Base-by-base conservation (phyloP, 2,797 vertebrate species). In the Percopsis omiscomaycus region DNA sequence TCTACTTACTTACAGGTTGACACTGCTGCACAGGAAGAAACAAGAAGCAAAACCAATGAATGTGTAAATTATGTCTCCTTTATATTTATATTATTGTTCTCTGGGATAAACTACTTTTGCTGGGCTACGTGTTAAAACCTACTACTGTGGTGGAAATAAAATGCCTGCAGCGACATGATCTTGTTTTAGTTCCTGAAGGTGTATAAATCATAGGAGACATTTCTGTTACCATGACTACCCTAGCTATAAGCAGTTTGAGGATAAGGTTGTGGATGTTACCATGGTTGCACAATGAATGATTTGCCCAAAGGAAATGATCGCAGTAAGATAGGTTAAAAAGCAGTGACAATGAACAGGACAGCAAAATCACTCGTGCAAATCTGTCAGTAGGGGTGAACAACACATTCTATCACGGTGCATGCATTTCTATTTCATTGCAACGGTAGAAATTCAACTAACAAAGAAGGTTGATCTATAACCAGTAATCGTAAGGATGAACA, bases 191-290 rank as follows among this genome's bases (percentile, higher is more conserved):
- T 71, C 60, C 80, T 64, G 78, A 71, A 64, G 56, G 53, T 44
- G 49, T 63, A 57, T 74, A 78, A 78, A 73, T 64, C 72, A 85
- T 72, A 74, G 74, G 66, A 80, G 76, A 71, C 75, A 42, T 10
- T 42, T 42, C 9, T 8, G 89, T 89, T 84, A 85, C 86, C 89
- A 89, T 91, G 88, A 74, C 87, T 78, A 89, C 87, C 22, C 83
- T 61, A 64, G 76, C 84, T 81, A 81, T 79, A 81, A 68, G 77
- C 65, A 69, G 76, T 69, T 57, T 68, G 71, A 80, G 70, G 71
- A 87, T 74, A 84, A 4, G 68, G 66, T 78, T 75, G 71, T 48
- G 52, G 75, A 37, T 62, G 87, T 88, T 89, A 81, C 84, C 78
- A 88, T 84, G 86, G 89, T 69, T 78, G 78, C 87, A 60, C 16